A percentile compares a stretch with the other conserved stretches of the same genome.
Conservation (phyloP, 2,113 vertebrate species). For the Carollia perspicillata region DNA sequence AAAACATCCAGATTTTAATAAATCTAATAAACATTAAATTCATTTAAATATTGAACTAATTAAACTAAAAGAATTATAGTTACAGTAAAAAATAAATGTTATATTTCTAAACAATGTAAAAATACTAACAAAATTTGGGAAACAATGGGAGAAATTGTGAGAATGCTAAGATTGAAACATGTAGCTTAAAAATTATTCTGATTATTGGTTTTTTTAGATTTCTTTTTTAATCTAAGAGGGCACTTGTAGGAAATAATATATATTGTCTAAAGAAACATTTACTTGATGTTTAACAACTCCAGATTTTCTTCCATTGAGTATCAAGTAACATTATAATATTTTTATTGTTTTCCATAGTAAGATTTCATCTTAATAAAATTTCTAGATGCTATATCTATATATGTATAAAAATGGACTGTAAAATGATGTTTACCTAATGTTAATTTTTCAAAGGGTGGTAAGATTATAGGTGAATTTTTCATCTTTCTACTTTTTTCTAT, state of each 20-base stretch:
- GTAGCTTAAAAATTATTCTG: background rate
- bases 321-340: constrained; percentile 9
- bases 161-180: background rate
- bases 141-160: background rate
- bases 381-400: background rate
- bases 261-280: background rate
- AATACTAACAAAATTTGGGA: background rate
- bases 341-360: background rate
- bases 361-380: constrained; percentile 1
- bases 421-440: background rate
- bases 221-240: background rate
- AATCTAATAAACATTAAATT: background rate
- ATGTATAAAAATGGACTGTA: background rate
- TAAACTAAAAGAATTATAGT: background rate
- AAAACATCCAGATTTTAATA: background rate
- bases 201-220: background rate
- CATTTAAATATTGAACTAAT: background rate
- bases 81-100: background rate
- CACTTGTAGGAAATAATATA: background rate
- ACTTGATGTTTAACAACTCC: constrained; percentile 10
- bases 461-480: background rate
- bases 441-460: background rate
- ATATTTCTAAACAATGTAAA: constrained; percentile 24
- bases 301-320: constrained; percentile 25
- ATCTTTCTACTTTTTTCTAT: background rate